Conservation (phyloP, 2,888 invertebrate species). For the Brachyptera putata region DNA sequence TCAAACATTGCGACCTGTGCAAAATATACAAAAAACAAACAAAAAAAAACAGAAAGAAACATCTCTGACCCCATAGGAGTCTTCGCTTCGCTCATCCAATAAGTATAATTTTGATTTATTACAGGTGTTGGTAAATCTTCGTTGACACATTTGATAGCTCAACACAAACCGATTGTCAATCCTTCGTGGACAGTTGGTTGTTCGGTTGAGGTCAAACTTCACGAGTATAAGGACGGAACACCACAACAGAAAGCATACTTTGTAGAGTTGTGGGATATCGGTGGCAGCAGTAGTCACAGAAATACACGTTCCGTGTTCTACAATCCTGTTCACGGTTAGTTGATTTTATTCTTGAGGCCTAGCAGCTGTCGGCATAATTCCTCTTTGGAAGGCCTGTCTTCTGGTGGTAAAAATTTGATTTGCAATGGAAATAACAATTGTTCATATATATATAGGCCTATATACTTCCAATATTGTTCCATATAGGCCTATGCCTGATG, state of each 20-base stretch:
- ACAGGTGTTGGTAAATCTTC: slow-evolving; percentile 96
- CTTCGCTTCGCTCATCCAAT: too few species aligned
- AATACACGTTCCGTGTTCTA: slow-evolving; percentile 94
- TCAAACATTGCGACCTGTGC: too few species aligned
- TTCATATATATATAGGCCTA: too few species aligned
- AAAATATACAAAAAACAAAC: too few species aligned
- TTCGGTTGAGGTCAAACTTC: slow-evolving; percentile 91
- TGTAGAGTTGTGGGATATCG: slow-evolving; percentile 95
- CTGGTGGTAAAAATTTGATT: too few species aligned
- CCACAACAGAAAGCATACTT: slow-evolving; percentile 87
- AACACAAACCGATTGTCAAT: slow-evolving; percentile 76
- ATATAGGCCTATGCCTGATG: too few species aligned
- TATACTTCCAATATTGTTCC: too few species aligned
- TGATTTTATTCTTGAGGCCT: not conserved
- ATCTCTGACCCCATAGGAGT: too few species aligned
- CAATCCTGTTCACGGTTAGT: slow-evolving; percentile 80
- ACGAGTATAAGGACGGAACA: slow-evolving; percentile 92
- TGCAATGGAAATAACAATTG: too few species aligned
- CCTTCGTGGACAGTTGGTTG: slow-evolving; percentile 97
- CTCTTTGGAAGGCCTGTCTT: too few species aligned
- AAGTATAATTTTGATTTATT: too few species aligned
- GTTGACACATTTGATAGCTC: slow-evolving; percentile 84
- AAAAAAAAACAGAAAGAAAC: too few species aligned
- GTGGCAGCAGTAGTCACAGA: slow-evolving; percentile 89
- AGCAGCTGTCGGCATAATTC: not conserved